Base-by-base conservation (phyloP, 2,797 vertebrate species). In the Bucorvus abyssinicus region DNA sequence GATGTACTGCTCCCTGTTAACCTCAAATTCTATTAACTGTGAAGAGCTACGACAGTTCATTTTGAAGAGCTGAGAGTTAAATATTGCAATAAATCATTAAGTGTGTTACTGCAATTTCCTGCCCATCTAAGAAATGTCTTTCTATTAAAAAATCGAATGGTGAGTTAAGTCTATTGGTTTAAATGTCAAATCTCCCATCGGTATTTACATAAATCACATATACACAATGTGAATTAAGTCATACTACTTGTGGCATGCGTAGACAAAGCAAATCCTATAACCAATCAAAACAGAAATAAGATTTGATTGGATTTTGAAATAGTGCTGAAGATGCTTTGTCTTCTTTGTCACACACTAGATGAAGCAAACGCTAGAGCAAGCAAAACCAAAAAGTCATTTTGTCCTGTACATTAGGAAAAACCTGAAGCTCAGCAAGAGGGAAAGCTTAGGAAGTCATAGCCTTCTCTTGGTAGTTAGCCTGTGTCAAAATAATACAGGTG, bases 61-160 rank as follows among this genome's bases (percentile, higher is more conserved):
- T 90, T 90, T 73, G 84, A 90, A 89, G 74, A 94, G 57, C 47
- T 21, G 47, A 69, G 45, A 78, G 22, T 94, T 84, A 95, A 92
- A 92, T 84, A 90, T 7, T 92, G 77, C 76, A 64, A 81, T 86
- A 92, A 95, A 96, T 92, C 91, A 95, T 42, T 65, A 84, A 82
- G 73, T 6, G 74, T 40, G 52, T 89, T 94, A 90, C 16, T 89
- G 75, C 91, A 93, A 94, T 95, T 95, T 95, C 93, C 95, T 96
- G 91, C 52, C 70, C 6, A 1, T 80, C 50, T 87, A 83, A 92
- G 71, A 92, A 94, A 95, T 65, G 84, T 34, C 80, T 87, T 82
- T 89, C 60, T 77, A 89, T 90, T 92, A 84, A 82, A 93, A 93
- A 93, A 87, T 79, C 74, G 82, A 96, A 89, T 73, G 92, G 44